Evolutionary conservation across 2,113 vertebrate species (phyloP), one percentile per base, ranked within the genome.

Genomic region (Lipophrys pholis): DNA sequence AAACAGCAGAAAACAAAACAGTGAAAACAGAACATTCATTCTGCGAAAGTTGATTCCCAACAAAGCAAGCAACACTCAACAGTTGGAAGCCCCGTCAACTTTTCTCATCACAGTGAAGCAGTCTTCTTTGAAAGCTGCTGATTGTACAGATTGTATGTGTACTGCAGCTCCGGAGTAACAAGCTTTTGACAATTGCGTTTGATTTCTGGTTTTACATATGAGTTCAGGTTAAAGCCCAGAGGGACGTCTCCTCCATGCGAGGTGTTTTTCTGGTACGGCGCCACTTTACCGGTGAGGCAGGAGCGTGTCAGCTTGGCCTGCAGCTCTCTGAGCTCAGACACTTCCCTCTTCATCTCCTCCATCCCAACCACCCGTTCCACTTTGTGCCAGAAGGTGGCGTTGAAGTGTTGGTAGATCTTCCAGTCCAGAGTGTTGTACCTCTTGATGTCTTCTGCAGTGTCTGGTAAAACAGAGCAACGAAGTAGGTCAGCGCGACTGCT

Each of bases 381-480:
- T 21, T 70, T 94, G 36, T 66, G 87, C 96, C 97, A 97, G 86
- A 97, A 95, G 15, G 89, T 95, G 63, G 78, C 59, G 66, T 97
- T 97, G 82, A 97, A 97, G 73, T 97, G 95, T 40, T 82, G 59
- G 85, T 97, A 97, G n/a, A 98, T 93, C 46, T 81, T 83, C 96
- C 96, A 97, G 86, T 97, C 96, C 38, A 97, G 83, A 0, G 93
- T 92, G 41, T 94, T 96, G 96, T 96, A 97, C 0, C 0, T 16
- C 81, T 88, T 90, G 30, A 95, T 83, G 6, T 68, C 87, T 61
- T 94, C 94, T 41, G 58, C 56, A 0, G 87, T 93, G 62, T 84
- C 67, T 0, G 63, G 70, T 8, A 65, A 88, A 85, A 95, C 56
- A 0, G 6, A 15, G 7, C 78, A 63, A 5, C 94, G 74, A 0